Conservation (phyloP, 2,113 vertebrate genomes). For the Mirza zaza region DNA sequence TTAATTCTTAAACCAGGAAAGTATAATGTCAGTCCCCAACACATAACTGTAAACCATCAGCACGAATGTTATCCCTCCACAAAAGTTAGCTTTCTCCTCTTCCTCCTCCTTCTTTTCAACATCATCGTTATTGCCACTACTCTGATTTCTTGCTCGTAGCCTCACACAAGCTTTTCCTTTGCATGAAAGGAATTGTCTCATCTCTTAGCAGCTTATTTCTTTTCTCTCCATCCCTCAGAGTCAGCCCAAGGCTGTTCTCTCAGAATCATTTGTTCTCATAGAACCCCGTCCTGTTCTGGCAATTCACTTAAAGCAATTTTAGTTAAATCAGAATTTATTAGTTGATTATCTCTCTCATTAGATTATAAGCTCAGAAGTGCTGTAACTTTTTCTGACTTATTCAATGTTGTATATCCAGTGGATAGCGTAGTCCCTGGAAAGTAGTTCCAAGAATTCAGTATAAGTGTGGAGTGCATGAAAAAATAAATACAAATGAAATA, state of each 20-base stretch:
- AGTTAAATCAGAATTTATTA: not conserved
- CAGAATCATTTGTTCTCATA: not conserved
- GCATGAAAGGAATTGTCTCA: not conserved
- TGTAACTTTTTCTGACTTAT: not conserved
- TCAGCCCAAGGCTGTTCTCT: not conserved
- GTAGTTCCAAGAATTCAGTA: not conserved
- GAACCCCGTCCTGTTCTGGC: not conserved
- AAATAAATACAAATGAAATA: not conserved
- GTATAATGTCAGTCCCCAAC: not conserved
- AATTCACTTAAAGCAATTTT: not conserved
- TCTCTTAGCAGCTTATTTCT: not conserved
- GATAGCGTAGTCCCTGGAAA: not conserved
- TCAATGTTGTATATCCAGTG: not conserved
- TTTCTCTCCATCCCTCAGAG: not conserved
- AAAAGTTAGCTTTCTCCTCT: not conserved
- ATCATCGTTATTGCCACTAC: not conserved
- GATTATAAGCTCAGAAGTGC: not conserved
- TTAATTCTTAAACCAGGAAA: too few relatives aligned
- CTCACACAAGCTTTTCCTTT: not conserved
- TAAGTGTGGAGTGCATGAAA: not conserved
- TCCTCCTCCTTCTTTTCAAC: not conserved
- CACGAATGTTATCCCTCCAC: not conserved
- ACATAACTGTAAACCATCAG: not conserved
- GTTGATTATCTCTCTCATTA: not conserved
- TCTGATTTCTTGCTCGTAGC: too few relatives aligned